phyloP scores from a whole-genome alignment of 1,140 invertebrate species.

The Brachionus manjavacas region DNA sequence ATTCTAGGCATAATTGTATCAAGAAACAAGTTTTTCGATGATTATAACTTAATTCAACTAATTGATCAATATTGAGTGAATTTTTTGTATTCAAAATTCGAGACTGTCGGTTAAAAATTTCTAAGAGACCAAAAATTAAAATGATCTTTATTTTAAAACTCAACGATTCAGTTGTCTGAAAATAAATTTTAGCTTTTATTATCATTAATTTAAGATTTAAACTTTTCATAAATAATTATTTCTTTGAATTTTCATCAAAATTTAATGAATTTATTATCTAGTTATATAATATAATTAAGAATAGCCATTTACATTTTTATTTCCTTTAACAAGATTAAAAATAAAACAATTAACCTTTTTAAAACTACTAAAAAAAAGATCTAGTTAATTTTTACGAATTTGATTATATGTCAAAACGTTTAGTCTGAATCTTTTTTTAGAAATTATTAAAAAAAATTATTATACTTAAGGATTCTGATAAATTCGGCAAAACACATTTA shows the following conservation, averaged over 20 bases:
- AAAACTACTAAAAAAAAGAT: neutral
- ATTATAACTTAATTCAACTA: too few species aligned
- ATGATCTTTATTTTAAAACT: neutral
- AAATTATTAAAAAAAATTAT: too few species aligned
- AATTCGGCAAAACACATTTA: neutral
- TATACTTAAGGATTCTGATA: neutral
- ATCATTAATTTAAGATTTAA: neutral
- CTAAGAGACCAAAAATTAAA: neutral
- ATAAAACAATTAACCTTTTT: neutral
- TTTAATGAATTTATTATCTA: neutral
- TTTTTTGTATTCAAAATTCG: neutral
- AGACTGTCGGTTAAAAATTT: neutral
- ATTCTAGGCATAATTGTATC: too few species aligned
- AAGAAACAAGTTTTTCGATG: too few species aligned
- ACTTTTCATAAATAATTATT: neutral
- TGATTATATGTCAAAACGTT: too few species aligned
- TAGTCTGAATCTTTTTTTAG: too few species aligned
- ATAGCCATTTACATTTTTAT: too few species aligned
- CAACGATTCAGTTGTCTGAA: neutral
- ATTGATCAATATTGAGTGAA: neutral
- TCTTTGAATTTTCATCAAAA: neutral
- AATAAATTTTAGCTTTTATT: neutral
- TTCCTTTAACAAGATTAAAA: neutral
- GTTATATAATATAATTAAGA: neutral
- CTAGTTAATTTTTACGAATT: too few species aligned